Evolutionary conservation across 2,888 invertebrate genomes (phyloP).

Genomic region (Rugalucina vietnamica): DNA sequence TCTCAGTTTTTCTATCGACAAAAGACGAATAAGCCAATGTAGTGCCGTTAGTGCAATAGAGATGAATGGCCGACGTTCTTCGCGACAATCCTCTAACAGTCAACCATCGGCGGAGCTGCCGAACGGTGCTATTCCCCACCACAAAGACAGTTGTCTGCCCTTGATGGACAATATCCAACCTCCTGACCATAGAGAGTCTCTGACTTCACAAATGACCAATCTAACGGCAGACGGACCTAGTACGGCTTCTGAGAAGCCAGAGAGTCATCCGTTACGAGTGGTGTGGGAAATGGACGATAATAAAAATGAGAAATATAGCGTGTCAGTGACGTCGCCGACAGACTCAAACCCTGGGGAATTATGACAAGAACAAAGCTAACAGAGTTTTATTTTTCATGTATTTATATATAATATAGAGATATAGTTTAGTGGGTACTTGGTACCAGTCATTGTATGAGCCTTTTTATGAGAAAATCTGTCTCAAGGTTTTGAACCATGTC

Average conservation of each 20-base stretch:
- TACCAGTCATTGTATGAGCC: not conserved
- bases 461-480: not conserved
- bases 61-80: constrained; percentile 47
- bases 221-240: not conserved
- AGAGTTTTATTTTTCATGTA: too few species aligned
- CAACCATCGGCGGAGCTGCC: not conserved
- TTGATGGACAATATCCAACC: constrained; percentile 23
- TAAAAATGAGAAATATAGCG: constrained; percentile 59
- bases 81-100: not conserved
- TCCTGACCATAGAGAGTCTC: not conserved
- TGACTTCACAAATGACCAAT: not conserved
- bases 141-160: constrained; percentile 47
- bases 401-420: too few species aligned
- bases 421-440: too few species aligned
- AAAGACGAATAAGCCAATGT: constrained; percentile 61
- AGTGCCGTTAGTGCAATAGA: constrained; percentile 56
- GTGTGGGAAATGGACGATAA: constrained; percentile 61
- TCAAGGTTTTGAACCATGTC: too few species aligned
- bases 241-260: not conserved
- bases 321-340: not conserved
- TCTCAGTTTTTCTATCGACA: constrained; percentile 74
- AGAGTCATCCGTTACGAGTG: constrained; percentile 36
- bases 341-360: not conserved
- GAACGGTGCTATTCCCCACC: constrained; percentile 18
- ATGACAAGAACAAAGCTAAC: too few species aligned